Percentiles rank a stretch among this genome's conserved stretches.
These are phyloP conservation scores for Meghimatium bilineatum DNA, from an alignment of 2,888 invertebrate genomes.

Conservation along the genomic window DNA sequence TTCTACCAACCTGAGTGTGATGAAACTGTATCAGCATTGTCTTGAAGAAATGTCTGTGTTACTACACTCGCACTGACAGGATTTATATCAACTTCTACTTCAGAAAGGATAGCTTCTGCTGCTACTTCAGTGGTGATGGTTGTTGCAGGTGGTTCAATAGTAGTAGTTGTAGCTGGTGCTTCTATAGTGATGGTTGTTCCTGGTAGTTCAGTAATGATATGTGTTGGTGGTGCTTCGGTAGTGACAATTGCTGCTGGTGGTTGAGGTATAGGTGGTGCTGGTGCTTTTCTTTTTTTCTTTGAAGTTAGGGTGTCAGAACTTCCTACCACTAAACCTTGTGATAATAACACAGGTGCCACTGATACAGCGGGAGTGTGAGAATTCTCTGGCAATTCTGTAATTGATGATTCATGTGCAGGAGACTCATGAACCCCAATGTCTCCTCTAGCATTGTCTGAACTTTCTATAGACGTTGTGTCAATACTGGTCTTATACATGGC, in stretches of 20 bases:
- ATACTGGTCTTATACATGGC: conserved; percentile 60
- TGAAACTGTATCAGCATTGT: not conserved
- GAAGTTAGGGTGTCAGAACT: conserved; percentile 48
- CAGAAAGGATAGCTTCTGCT: not conserved
- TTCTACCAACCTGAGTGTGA: not conserved
- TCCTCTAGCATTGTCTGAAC: conserved; percentile 62
- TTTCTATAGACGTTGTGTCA: conserved; percentile 67
- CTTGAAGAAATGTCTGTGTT: not conserved
- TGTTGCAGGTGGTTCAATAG: not conserved
- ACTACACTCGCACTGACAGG: not conserved
- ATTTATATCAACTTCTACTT: not conserved
- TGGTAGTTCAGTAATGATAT: too few species aligned
- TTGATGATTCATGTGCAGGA: conserved; percentile 38
- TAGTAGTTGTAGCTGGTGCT: conserved; percentile 66
- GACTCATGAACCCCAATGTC: conserved; percentile 63
- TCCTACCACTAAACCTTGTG: conserved; percentile 31
- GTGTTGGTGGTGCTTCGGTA: not conserved
- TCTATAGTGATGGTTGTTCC: too few species aligned
- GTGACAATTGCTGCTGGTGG: not conserved
- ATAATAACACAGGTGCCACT: conserved; percentile 12
- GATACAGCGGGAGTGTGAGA: conserved; percentile 15
- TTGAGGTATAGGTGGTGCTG: conserved; percentile 60
- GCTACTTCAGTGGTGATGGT: not conserved
- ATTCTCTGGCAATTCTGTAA: conserved; percentile 38
- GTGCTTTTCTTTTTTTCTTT: conserved; percentile 66